Percentiles rank a stretch among this genome's conserved stretches.
These are phyloP conservation scores for Pocota personata DNA, from an alignment of 2,888 invertebrate genomes.

Conservation along the genomic window DNA sequence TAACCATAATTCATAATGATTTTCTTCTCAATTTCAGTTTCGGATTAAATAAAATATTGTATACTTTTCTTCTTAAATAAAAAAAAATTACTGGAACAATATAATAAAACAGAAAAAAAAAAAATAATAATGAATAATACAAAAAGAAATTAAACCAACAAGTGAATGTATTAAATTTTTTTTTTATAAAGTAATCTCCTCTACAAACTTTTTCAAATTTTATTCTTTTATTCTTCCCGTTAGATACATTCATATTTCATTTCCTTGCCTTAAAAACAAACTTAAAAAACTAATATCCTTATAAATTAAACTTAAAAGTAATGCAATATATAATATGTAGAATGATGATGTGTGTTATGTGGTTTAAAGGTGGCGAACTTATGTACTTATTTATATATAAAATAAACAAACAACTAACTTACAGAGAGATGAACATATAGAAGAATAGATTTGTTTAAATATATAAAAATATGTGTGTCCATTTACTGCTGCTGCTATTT, in stretches of 20 bases:
- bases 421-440: constrained; percentile 59
- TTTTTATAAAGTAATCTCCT: constrained; percentile 53
- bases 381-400: constrained; percentile 24
- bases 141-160: constrained; percentile 50
- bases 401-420: constrained; percentile 54
- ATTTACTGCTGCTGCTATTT: constrained; percentile 46
- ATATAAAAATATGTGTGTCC: constrained; percentile 70
- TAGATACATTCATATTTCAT: constrained; percentile 4
- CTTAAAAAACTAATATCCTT: constrained; percentile 55
- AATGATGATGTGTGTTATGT: constrained; percentile 61
- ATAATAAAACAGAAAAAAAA: constrained; percentile 25
- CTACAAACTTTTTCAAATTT: constrained; percentile 8
- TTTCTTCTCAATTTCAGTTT: constrained; percentile 30
- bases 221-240: constrained; percentile 12
- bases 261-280: constrained; percentile 44
- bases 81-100: constrained; percentile 30
- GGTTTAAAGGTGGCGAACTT: constrained; percentile 47
- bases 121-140: constrained; percentile 19
- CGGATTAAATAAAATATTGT: constrained; percentile 43
- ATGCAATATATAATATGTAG: constrained; percentile 45
- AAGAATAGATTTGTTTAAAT: constrained; percentile 68
- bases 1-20: constrained; percentile 54
- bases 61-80: constrained; percentile 28
- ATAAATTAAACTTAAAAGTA: constrained; percentile 45
- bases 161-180: constrained; percentile 56